These are phyloP conservation scores for Hippocampus guttulatus DNA, from an alignment of 2,113 vertebrate species.

Conservation along the genomic window DNA sequence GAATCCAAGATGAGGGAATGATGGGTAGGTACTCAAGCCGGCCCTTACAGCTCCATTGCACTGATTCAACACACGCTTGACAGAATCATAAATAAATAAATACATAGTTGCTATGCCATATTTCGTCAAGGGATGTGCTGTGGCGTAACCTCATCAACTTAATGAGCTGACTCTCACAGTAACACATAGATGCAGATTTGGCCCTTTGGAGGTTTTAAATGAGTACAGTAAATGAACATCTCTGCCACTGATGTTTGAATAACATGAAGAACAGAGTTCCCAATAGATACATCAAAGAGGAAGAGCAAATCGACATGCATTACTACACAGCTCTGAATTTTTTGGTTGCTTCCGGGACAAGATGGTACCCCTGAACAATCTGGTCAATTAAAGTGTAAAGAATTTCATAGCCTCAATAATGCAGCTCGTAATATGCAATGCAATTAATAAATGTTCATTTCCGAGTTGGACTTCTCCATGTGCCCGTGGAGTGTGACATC, in stretches of 20 bases:
- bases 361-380: neutral
- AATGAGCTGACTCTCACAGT: neutral
- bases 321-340: neutral
- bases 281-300: neutral
- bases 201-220: neutral
- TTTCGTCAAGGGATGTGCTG: neutral
- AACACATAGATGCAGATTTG: neutral
- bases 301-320: neutral
- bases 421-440: neutral
- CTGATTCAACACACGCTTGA: slow-evolving; percentile 41
- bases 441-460: neutral
- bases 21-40: slow-evolving; percentile 31
- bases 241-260: neutral
- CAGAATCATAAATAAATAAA: slow-evolving; percentile 14
- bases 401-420: neutral
- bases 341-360: neutral
- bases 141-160: neutral
- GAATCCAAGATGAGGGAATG: slow-evolving; percentile 27
- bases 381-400: no score
- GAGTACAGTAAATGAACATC: neutral
- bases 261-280: neutral
- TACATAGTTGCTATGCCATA: neutral
- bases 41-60: slow-evolving; percentile 14
- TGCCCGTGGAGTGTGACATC: neutral
- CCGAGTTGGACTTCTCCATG: neutral